phyloP scores from a whole-genome alignment of 1,140 invertebrate species.

The Zaprionus tsacasi region DNA sequence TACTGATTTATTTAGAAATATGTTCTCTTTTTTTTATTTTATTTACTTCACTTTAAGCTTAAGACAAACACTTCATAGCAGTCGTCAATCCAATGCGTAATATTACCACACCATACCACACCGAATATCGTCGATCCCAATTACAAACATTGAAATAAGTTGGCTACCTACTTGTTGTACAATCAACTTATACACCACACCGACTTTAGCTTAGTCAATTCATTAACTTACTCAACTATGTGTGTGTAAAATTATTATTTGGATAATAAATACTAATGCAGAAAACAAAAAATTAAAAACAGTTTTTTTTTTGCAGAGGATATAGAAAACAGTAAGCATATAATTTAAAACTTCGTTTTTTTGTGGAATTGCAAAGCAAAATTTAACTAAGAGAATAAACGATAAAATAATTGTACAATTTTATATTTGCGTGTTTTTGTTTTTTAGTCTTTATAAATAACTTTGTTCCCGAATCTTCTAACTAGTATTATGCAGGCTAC shows the following conservation, averaged over 20 bases:
- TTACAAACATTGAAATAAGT: slow-evolving; percentile 65
- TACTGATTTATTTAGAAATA: slow-evolving; percentile 25
- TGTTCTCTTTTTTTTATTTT: slow-evolving; percentile 28
- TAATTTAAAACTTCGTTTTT: slow-evolving; percentile 55
- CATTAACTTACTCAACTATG: neutral
- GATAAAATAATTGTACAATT: slow-evolving; percentile 26
- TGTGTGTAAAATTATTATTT: slow-evolving; percentile 41
- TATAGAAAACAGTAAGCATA: slow-evolving; percentile 34
- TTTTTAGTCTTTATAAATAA: slow-evolving; percentile 56
- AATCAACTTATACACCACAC: slow-evolving; percentile 28
- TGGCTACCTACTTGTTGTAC: slow-evolving; percentile 57
- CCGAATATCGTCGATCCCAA: slow-evolving; percentile 46
- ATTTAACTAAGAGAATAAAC: slow-evolving; percentile 31
- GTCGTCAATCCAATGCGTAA: slow-evolving; percentile 53
- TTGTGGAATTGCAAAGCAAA: slow-evolving; percentile 50
- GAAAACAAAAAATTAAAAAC: slow-evolving; percentile 12
- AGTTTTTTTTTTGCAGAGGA: slow-evolving; percentile 15
- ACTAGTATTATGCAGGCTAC: slow-evolving; percentile 56
- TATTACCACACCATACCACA: slow-evolving; percentile 44
- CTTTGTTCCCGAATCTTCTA: slow-evolving; percentile 46
- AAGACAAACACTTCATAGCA: slow-evolving; percentile 56
- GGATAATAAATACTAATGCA: slow-evolving; percentile 62
- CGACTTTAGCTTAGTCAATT: neutral
- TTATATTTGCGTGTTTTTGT: slow-evolving; percentile 6
- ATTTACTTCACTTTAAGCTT: slow-evolving; percentile 37